Conservation (phyloP, 37 sponge, comb jelly and placozoan genomes). For the Diacarnus erythraeanus region DNA sequence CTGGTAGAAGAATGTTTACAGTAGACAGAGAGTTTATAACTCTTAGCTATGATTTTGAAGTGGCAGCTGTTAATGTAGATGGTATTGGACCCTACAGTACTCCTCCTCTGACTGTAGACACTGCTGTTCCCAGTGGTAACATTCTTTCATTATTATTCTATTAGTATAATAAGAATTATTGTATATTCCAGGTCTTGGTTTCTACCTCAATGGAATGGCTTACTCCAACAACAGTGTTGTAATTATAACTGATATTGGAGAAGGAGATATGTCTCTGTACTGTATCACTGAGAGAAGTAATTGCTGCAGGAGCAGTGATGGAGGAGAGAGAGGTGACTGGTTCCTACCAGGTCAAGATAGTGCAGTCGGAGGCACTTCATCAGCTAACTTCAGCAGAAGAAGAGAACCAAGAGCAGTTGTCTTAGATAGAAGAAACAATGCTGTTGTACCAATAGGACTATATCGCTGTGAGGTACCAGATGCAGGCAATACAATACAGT, state of each 20-base stretch:
- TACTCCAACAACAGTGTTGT: constrained; percentile 33
- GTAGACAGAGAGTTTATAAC: not conserved
- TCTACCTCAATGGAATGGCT: not conserved
- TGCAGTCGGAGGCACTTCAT: too few relatives aligned
- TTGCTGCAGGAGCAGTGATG: too few relatives aligned
- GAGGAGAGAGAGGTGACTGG: too few relatives aligned
- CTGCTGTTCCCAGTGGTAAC: not conserved
- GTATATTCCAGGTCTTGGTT: not conserved
- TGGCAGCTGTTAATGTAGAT: constrained; percentile 12
- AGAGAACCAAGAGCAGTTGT: too few relatives aligned
- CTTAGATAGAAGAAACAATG: too few relatives aligned
- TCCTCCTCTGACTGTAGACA: not conserved
- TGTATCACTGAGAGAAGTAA: too few relatives aligned
- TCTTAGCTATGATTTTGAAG: constrained; percentile 15
- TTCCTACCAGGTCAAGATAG: too few relatives aligned
- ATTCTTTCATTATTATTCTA: not conserved
- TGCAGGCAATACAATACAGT: too few relatives aligned
- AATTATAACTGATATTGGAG: constrained; percentile 13
- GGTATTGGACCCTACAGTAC: constrained; percentile 9
- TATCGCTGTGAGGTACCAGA: too few relatives aligned
- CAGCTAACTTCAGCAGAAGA: too few relatives aligned
- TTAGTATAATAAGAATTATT: too few relatives aligned
- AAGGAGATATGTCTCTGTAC: not conserved
- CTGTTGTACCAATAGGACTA: too few relatives aligned
- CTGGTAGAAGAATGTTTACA: not conserved